Conservation (phyloP, 2,888 invertebrate species). For the Oscheius onirici region DNA sequence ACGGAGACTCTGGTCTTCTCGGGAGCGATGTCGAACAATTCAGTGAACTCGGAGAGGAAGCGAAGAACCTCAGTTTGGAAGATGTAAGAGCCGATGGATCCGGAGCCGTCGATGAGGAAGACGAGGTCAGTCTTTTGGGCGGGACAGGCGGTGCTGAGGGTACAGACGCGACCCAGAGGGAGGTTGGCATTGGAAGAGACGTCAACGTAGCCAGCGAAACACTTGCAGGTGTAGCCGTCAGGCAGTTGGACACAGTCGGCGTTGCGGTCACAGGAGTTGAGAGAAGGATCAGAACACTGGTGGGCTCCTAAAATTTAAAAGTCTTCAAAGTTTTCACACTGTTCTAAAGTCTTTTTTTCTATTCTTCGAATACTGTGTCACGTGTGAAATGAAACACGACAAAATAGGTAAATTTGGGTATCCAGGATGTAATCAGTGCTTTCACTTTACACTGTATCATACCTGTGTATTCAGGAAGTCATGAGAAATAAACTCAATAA, state of each 20-base stretch:
- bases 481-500: no score
- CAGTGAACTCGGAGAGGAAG: constrained; percentile 66
- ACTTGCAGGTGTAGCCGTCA: constrained; percentile 63
- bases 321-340: no score
- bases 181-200: constrained; percentile 68
- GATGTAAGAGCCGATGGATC: constrained; percentile 67
- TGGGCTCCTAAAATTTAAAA: constrained; percentile 45
- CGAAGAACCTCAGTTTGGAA: constrained; percentile 66
- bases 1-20: constrained; percentile 66
- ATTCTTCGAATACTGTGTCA: no score
- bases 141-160: constrained; percentile 66
- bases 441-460: no score
- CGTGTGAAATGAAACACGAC: no score
- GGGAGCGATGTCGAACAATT: constrained; percentile 66
- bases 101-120: constrained; percentile 69
- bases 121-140: constrained; percentile 68
- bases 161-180: constrained; percentile 69
- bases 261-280: constrained; percentile 62
- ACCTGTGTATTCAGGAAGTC: no score
- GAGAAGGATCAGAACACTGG: constrained; percentile 55
- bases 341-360: neutral
- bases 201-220: constrained; percentile 68
- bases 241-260: constrained; percentile 61
- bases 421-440: no score
- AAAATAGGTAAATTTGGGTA: no score